Evolutionary conservation across 2,888 invertebrate genomes (phyloP).

Genomic region (Petrolisthes cinctipes): DNA sequence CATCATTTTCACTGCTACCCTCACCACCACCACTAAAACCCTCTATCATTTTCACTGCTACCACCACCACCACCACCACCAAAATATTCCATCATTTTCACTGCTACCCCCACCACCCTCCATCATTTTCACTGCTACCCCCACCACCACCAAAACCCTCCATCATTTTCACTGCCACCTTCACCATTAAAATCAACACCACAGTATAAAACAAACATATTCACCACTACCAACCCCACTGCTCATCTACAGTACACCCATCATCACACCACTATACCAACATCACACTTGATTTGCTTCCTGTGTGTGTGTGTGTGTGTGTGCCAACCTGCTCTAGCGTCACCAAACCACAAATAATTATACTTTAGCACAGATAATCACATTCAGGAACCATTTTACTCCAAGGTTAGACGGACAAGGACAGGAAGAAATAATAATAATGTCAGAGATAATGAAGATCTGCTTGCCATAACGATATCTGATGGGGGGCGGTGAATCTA

Average conservation of each 20-base stretch:
- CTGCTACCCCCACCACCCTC: neutral
- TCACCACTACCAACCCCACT: neutral
- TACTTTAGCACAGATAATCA: too few species aligned
- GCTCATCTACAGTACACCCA: neutral
- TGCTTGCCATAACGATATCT: too few species aligned
- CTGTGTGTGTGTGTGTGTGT: neutral
- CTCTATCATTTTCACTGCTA: neutral
- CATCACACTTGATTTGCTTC: neutral
- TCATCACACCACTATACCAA: neutral
- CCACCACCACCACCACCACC: neutral
- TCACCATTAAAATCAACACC: neutral
- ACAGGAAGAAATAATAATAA: too few species aligned
- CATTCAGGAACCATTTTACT: too few species aligned
- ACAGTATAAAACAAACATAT: too few species aligned
- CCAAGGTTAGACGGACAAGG: too few species aligned
- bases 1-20: neutral
- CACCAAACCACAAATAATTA: too few species aligned
- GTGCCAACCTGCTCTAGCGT: too few species aligned
- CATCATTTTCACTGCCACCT: neutral
- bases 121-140: neutral
- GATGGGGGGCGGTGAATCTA: too few species aligned
- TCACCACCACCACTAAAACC: slow-evolving; percentile 3
- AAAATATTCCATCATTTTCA: neutral
- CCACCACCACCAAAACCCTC: neutral
- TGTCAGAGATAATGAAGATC: too few species aligned